Conservation (phyloP, 2,888 invertebrate species). For the Athalia circularis region DNA sequence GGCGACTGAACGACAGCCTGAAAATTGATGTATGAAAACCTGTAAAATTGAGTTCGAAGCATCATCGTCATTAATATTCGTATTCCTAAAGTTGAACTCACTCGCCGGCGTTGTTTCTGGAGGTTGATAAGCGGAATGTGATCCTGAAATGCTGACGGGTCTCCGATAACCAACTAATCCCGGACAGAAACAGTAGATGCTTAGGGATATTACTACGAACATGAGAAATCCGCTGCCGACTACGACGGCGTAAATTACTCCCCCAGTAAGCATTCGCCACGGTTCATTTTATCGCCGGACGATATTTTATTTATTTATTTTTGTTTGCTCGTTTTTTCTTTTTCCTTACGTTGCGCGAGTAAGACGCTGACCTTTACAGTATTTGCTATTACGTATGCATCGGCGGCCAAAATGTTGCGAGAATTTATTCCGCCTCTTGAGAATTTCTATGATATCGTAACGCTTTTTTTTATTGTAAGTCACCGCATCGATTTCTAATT, state of each 20-base stretch:
- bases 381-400: no score
- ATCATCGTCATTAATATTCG: no score
- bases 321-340: neutral
- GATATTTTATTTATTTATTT: neutral
- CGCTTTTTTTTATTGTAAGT: neutral
- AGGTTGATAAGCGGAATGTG: conserved; percentile 23
- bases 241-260: conserved; percentile 19
- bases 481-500: neutral
- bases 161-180: neutral
- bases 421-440: no score
- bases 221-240: conserved; percentile 9
- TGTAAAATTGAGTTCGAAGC: neutral
- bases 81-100: neutral
- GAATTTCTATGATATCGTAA: no score
- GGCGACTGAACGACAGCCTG: neutral
- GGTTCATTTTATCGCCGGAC: neutral
- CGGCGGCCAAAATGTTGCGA: no score
- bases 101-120: conserved; percentile 23
- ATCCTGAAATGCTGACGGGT: conserved; percentile 18
- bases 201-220: conserved; percentile 1
- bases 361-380: no score
- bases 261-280: neutral
- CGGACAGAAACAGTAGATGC: conserved; percentile 12
- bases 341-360: no score
- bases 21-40: neutral